Evolutionary conservation across 2,888 invertebrate genomes (phyloP).

Genomic region (Apamea anceps): DNA sequence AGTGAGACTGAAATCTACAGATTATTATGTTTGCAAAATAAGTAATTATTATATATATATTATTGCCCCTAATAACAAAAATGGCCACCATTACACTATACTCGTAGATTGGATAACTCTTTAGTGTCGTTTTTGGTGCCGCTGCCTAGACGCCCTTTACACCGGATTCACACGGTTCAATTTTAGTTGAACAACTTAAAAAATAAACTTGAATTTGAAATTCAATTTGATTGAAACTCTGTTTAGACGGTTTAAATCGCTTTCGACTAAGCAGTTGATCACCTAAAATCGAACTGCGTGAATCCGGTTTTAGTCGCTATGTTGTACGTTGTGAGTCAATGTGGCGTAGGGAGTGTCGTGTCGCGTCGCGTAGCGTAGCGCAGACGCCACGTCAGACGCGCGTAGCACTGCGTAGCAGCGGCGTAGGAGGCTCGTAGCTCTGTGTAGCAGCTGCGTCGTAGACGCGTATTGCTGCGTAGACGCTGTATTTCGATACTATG

Average conservation of each 20-base stretch:
- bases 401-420: slow-evolving; percentile 4
- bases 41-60: no score
- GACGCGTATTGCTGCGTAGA: background rate
- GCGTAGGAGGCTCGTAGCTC: background rate
- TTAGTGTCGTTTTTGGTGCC: background rate
- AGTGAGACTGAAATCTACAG: background rate
- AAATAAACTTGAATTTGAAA: background rate
- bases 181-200: background rate
- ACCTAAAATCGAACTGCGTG: background rate
- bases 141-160: background rate
- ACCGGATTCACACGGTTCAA: background rate
- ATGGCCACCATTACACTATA: background rate
- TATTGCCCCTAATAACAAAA: background rate
- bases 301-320: background rate
- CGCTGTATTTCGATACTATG: background rate
- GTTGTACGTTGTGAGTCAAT: background rate
- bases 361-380: background rate
- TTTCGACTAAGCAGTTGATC: background rate
- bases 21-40: background rate
- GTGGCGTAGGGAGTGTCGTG: background rate
- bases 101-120: background rate
- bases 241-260: background rate
- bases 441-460: background rate
- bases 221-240: no score
- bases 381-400: background rate